phyloP scores from a whole-genome alignment of 2,888 invertebrate genomes.

The Penaeus monodon region DNA sequence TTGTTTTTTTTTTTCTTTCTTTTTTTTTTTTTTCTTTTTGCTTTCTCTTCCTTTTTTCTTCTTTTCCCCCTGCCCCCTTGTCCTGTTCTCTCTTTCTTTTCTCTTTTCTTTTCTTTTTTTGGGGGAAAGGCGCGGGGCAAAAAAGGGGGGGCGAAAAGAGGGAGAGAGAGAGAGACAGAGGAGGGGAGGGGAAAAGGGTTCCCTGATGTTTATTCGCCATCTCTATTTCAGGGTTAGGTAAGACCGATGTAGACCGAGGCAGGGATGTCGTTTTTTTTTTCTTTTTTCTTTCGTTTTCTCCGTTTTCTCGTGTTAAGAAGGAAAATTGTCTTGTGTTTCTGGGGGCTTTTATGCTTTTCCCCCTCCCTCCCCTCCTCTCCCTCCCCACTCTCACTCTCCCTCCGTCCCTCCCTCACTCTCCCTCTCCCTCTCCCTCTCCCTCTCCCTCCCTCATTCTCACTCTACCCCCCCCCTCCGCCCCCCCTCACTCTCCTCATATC shows the following conservation, averaged over 20 bases:
- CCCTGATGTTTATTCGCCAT: no score
- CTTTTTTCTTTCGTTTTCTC: background rate
- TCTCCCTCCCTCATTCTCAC: accelerated
- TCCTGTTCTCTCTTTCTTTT: no score
- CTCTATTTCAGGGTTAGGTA: no score
- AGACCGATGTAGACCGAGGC: background rate
- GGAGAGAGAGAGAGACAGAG: conserved; percentile 15
- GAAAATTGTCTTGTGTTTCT: no score
- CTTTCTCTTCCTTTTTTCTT: no score
- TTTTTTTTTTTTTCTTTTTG: no score
- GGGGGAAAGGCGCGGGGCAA: background rate
- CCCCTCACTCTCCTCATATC: background rate
- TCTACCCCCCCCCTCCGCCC: background rate
- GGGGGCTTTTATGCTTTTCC: background rate
- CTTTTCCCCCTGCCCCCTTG: no score
- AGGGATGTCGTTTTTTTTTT: background rate
- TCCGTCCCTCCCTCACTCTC: background rate
- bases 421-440: background rate
- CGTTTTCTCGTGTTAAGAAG: background rate
- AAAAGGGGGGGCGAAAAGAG: background rate
- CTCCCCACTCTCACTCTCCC: background rate
- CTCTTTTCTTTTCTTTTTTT: no score
- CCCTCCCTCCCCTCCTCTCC: background rate
- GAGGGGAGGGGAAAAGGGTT: no score
- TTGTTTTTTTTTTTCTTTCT: no score